Percentiles rank a stretch among this genome's conserved stretches.
Evolutionary conservation across 2,113 vertebrate genomes (phyloP).

Genomic region (Syrrhaptes paradoxus): DNA sequence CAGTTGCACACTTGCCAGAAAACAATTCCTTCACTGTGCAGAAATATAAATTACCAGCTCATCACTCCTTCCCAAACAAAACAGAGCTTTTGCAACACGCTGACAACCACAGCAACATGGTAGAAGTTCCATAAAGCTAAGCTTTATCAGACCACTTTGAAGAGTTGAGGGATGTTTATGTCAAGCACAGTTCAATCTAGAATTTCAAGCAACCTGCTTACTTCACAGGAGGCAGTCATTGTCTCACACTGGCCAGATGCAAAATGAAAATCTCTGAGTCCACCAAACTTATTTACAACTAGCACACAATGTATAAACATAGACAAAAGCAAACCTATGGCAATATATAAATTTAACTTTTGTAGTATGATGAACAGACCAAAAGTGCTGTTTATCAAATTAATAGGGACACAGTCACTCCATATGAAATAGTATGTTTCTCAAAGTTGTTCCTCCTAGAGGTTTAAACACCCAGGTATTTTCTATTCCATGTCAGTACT

Average conservation of each 20-base stretch:
- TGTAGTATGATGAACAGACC: background rate
- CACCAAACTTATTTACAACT: background rate
- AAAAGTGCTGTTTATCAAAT: background rate
- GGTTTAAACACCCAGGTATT: background rate
- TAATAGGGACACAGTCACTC: background rate
- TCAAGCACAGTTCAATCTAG: background rate
- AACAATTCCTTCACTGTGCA: background rate
- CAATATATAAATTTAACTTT: background rate
- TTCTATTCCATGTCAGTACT: background rate
- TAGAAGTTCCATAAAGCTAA: background rate
- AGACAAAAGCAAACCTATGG: background rate
- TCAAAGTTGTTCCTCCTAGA: background rate
- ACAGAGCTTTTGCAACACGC: background rate
- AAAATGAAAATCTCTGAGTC: background rate
- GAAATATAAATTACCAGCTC: background rate
- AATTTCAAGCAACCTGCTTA: background rate
- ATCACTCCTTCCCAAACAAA: background rate
- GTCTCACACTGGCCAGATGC: background rate
- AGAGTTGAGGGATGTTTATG: background rate
- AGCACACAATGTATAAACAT: background rate
- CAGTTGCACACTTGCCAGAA: background rate
- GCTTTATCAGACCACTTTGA: background rate
- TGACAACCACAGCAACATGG: fast-evolving
- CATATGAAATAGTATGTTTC: background rate
- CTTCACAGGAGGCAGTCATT: background rate